Conservation (phyloP, 2,113 vertebrate genomes). For the Elephantulus edwardii region DNA sequence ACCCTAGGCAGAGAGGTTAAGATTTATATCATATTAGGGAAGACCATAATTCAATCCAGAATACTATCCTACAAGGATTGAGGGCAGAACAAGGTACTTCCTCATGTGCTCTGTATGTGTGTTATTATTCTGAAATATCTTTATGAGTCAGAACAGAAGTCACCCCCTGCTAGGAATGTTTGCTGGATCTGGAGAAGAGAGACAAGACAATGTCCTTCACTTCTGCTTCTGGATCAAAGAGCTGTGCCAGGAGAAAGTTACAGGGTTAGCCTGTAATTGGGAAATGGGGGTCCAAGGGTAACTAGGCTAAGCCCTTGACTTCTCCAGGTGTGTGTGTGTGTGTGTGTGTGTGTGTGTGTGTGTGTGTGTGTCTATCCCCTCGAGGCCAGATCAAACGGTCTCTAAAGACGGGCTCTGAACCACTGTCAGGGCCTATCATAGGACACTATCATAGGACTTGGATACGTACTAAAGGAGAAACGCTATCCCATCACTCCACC, state of each 20-base stretch:
- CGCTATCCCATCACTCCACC: neutral
- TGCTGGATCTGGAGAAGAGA: neutral
- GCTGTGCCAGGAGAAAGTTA: neutral
- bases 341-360: neutral
- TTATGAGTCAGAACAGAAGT: slow-evolving; percentile 66
- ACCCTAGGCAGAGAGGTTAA: neutral
- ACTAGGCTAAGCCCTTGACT: neutral
- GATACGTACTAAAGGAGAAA: neutral
- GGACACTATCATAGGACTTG: no score
- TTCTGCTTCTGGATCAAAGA: neutral
- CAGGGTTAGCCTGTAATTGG: neutral
- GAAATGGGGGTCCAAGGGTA: neutral
- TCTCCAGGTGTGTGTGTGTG: neutral
- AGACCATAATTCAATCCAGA: neutral
- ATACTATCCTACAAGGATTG: neutral
- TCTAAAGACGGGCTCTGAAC: neutral
- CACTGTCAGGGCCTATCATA: neutral
- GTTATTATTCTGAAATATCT: slow-evolving; percentile 56
- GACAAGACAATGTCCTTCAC: neutral
- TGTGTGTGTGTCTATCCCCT: neutral
- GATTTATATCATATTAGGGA: neutral
- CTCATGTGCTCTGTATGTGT: neutral
- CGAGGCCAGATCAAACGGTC: neutral
- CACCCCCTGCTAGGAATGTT: slow-evolving; percentile 38
- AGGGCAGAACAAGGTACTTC: slow-evolving; percentile 16